Evolutionary conservation across 2,113 vertebrate species (phyloP), one percentile per base, ranked within the genome.

Genomic region (Monopterus albus): DNA sequence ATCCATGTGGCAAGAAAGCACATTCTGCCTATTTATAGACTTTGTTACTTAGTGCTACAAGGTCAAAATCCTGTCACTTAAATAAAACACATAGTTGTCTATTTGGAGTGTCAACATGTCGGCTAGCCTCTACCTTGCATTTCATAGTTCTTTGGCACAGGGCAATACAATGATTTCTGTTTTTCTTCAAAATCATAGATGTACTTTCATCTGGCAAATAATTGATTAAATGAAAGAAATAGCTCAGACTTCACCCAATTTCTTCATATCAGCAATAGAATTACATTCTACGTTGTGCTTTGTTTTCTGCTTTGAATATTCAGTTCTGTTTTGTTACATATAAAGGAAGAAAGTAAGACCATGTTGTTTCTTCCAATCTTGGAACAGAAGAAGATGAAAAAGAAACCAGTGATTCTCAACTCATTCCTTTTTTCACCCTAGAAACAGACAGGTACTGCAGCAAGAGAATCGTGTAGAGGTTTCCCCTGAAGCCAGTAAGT

Each of bases 401-500:
- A 51, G 20, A 78, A 84, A 64, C 55, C 42, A 5, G 38, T 6
- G 36, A 40, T 52, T 58, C 25, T 40, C 14, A 2, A 38, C 49
- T 65, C 28, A n/a, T 72, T 70, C 39, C 50, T 74, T 73, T 73
- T 60, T 74, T 71, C 55, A 21, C 31, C 13, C 3, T 14, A 47
- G 61, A 86, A 85, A 76, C 29, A 59, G 38, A 40, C 77, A 85
- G 82, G 82, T 83, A 74, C 14, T 58, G 67, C 75, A 65, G 79
- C 52, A 15, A 57, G 60, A 75, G 42, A 75, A 63, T 71, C 65
- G 49, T 62, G 75, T 58, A 17, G 25, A 66, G 81, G 69, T 88
- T 89, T 83, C 78, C 84, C 87, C 85, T 78, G 87, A 79, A 91
- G 90, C 86, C 79, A 88, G 59, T 82, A 87, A 86, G 84, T 89